Conservation (phyloP, 23 tunicate genomes). For the Styela clava region DNA sequence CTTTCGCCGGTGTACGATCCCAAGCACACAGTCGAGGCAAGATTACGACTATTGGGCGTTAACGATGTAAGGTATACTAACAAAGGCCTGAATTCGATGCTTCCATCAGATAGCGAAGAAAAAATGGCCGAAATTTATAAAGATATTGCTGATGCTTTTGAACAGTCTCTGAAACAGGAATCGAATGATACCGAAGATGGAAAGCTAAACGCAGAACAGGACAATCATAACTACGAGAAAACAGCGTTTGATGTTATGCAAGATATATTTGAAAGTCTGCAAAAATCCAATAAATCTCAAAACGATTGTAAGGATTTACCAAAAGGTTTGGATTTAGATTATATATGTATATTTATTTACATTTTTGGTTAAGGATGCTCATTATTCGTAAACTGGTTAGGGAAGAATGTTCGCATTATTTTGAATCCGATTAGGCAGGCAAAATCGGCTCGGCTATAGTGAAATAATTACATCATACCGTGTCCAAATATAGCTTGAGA, state of each 20-base stretch:
- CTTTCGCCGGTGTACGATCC: background rate
- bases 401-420: no score
- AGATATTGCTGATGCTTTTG: background rate
- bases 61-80: background rate
- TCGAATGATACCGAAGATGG: background rate
- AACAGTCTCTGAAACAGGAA: background rate
- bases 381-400: no score
- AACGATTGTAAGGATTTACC: no score
- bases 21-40: background rate
- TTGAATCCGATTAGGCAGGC: no score
- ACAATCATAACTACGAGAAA: background rate
- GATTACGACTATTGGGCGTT: background rate
- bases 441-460: no score
- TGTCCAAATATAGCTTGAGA: no score
- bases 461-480: no score
- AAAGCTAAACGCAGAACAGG: background rate
- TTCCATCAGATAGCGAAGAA: background rate
- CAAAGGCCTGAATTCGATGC: background rate
- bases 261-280: background rate
- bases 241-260: background rate
- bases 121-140: background rate
- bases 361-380: no score
- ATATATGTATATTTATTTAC: no score
- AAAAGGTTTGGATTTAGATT: no score
- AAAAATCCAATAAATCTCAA: no score